Evolutionary conservation across 2,113 vertebrate species (phyloP).

Genomic region (Alligator sinensis): DNA sequence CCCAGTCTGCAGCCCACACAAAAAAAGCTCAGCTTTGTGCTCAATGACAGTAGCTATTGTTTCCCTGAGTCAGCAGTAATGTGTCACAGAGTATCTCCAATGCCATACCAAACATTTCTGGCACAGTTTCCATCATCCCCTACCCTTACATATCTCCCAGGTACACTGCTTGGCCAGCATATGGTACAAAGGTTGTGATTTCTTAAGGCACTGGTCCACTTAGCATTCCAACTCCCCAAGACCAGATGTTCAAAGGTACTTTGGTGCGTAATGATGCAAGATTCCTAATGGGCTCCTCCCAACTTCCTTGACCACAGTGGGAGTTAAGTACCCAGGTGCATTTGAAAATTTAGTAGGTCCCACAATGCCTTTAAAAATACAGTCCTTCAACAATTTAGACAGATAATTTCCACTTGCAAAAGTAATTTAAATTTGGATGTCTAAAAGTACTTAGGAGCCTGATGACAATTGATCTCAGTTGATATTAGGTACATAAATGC

Average conservation of each 20-base stretch:
- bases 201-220: not conserved
- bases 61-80: too few species aligned
- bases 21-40: not conserved
- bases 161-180: rapidly evolving
- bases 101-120: rapidly evolving
- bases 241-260: not conserved
- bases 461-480: too few species aligned
- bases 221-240: not conserved
- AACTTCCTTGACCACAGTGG: not conserved
- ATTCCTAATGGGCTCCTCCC: too few species aligned
- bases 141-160: rapidly evolving
- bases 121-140: not conserved
- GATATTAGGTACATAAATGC: not conserved
- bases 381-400: not conserved
- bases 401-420: not conserved
- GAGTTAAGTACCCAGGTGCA: not conserved
- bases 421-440: not conserved
- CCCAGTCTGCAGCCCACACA: not conserved
- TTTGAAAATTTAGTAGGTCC: not conserved
- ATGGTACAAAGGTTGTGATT: rapidly evolving
- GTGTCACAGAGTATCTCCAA: rapidly evolving
- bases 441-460: not conserved
- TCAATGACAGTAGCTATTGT: not conserved
- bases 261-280: too few species aligned
- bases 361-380: not conserved